Base-by-base conservation (phyloP, 2,113 vertebrate species). In the Entomyzon cyanotis region DNA sequence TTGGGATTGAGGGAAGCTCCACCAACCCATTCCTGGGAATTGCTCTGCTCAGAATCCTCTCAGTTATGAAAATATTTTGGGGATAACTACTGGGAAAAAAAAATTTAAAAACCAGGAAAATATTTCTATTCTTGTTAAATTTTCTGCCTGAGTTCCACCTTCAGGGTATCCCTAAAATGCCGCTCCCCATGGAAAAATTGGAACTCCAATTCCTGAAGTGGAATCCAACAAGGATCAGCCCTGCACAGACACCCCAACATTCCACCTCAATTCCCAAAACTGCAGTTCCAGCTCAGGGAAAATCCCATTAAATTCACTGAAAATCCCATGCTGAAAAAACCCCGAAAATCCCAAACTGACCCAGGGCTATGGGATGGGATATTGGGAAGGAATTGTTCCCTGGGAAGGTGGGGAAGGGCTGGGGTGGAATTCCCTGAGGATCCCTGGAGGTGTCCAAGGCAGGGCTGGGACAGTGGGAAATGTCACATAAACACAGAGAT, bases 401-500 rank as follows among this genome's bases (percentile, higher is more conserved):
- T 39, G 16, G 1, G 59, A 62, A 37, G 59, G 60, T 62, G 35
- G 42, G 42, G 42, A 44, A 7, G 42, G 42, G 41, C 41, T 16
- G 42, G 15, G 42, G 42, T 44, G 41, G 63, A 23, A 15, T 65
- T 44, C 42, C 63, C 63, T 9, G 47, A 17, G 63, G 42, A 20
- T n/a, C 19, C 5, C n/a, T 53, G 39, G 23, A 1, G 78, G 19
- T 41, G 56, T 5, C 65, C 64, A 15, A 39, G 64, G 74, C 19
- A 55, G 16, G 55, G 10, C 1, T 47, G 76, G 42, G 18, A 3
- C 3, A 3, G 31, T 15, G 59, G 22, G 2, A 65, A 4, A 35
- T 73, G 58, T 35, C 9, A 12, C 0, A 16, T 19, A 19, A 55
- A 64, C 2, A 1, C 7, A 25, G 6, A 31, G 10, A 3, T 27